Conservation (phyloP, 30 jellyfish, hydroid and myxozoan genomes). For the Aurelia sp. region DNA sequence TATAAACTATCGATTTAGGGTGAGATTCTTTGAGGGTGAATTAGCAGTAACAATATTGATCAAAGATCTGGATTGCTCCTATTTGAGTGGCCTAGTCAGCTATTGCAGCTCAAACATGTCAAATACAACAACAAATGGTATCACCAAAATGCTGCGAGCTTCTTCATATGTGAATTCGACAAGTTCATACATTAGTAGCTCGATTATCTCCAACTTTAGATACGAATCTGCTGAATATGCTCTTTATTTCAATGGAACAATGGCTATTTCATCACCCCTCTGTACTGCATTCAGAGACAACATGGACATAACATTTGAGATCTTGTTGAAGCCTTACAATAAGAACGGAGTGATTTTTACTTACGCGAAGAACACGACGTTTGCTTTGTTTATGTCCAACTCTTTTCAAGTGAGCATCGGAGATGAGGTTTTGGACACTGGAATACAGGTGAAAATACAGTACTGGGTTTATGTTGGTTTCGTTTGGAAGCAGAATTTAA, state of each 20-base stretch:
- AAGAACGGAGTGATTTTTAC: constrained; percentile 35
- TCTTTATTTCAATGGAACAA: constrained; percentile 28
- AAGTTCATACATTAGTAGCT: constrained; percentile 17
- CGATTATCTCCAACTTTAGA: not conserved
- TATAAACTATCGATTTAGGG: not conserved
- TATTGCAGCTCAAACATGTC: constrained; percentile 8
- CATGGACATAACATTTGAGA: constrained; percentile 44
- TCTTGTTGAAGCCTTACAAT: constrained; percentile 54
- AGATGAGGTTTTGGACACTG: constrained; percentile 32
- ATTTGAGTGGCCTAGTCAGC: constrained; percentile 28
- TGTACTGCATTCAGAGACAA: constrained; percentile 29
- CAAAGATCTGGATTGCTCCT: constrained; percentile 1
- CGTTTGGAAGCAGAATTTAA: constrained; percentile 29
- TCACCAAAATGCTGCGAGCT: not conserved
- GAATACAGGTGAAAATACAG: not conserved
- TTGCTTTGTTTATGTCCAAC: constrained; percentile 26
- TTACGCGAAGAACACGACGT: constrained; percentile 35
- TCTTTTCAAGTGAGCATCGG: constrained; percentile 37
- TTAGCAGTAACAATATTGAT: not conserved
- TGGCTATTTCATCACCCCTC: constrained; percentile 48
- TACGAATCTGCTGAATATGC: constrained; percentile 44
- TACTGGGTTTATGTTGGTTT: constrained; percentile 47
- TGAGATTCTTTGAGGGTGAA: constrained; percentile 28
- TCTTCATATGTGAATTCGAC: not conserved
- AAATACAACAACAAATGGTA: constrained; percentile 14